Evolutionary conservation across 2,888 invertebrate genomes (phyloP).

Genomic region (Lutraria lutraria): DNA sequence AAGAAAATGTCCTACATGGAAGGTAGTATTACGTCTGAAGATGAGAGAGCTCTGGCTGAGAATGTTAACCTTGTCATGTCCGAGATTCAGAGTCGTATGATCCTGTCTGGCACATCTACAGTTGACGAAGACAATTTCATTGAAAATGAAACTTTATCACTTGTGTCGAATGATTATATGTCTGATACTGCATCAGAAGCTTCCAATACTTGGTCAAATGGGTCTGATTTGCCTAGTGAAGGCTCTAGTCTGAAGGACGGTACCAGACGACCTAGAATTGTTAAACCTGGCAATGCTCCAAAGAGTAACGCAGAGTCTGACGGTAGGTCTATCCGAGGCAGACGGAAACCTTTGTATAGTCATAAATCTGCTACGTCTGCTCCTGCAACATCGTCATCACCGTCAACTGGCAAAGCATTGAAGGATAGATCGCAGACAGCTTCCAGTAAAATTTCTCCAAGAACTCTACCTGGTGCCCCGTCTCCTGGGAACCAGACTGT

Average conservation of each 20-base stretch:
- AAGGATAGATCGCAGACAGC: slow-evolving; percentile 34
- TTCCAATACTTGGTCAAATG: slow-evolving; percentile 80
- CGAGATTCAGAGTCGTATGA: slow-evolving; percentile 87
- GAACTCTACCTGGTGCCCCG: slow-evolving; percentile 47
- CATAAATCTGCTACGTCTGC: slow-evolving; percentile 53
- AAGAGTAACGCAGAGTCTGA: slow-evolving; percentile 58
- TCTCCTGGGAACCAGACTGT: slow-evolving; percentile 28
- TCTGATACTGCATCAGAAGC: slow-evolving; percentile 88
- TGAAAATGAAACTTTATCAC: slow-evolving; percentile 90
- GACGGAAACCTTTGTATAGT: slow-evolving; percentile 79
- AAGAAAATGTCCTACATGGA: slow-evolving; percentile 40
- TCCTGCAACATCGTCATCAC: slow-evolving; percentile 37
- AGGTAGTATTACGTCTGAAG: slow-evolving; percentile 81
- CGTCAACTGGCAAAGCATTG: slow-evolving; percentile 38
- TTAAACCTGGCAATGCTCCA: slow-evolving; percentile 87
- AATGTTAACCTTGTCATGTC: slow-evolving; percentile 89
- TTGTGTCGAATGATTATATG: slow-evolving; percentile 92
- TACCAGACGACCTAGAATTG: slow-evolving; percentile 87
- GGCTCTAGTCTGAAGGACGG: slow-evolving; percentile 76
- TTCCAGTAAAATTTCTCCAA: slow-evolving; percentile 44
- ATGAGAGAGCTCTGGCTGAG: slow-evolving; percentile 88
- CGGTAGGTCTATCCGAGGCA: slow-evolving; percentile 74
- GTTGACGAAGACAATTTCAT: slow-evolving; percentile 88
- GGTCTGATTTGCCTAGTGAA: slow-evolving; percentile 79
- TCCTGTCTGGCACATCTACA: slow-evolving; percentile 71